Base-by-base conservation (phyloP, 2,113 vertebrate species). In the Danio rerio region DNA sequence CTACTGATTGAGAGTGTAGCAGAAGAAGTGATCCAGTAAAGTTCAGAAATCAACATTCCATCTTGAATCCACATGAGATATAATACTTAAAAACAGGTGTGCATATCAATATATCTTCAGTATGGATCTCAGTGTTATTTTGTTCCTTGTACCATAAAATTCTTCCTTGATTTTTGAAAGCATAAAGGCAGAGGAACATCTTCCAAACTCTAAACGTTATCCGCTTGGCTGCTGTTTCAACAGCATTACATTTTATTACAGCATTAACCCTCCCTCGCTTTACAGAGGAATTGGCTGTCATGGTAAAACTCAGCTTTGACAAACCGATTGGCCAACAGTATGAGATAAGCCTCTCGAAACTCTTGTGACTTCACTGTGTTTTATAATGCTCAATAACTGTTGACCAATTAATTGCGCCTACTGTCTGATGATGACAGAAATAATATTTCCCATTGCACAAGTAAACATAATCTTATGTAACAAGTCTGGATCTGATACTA, bases 381-480 rank as follows among this genome's bases (percentile, higher is more conserved):
- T 73, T 56, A 45, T 9, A 45, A 20, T 45, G 16, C 53, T 12
- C 43, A 47, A 15, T 53, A 53, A 81, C 21, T 9, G 16, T 72
- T 81, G 71, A 43, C 9, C n/a, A 43, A 74, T 49, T 21, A 58
- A 45, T 69, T 53, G 40, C 59, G 65, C 31, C 45, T n/a, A 59
- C 49, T 80, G 42, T 73, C 0, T 63, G 76, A 85, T 7, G 63
- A 68, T 81, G 73, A 85, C 47, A 86, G 78, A 70, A 9, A 52
- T 50, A 21, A 66, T 40, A 75, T 43, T 53, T 75, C 31, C 9
- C n/a, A 20, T 59, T 59, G 5, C 55, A n/a, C 55, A 56, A 56
- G 16, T 7, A 56, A n/a, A n/a, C 8, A 0, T 6, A 56, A 56
- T 56, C 1, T n/a, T 56, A 16, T 56, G 55, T 16, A 56, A 56